Evolutionary conservation across 2,888 invertebrate species (phyloP).

Genomic region (Eristalis intricaria): DNA sequence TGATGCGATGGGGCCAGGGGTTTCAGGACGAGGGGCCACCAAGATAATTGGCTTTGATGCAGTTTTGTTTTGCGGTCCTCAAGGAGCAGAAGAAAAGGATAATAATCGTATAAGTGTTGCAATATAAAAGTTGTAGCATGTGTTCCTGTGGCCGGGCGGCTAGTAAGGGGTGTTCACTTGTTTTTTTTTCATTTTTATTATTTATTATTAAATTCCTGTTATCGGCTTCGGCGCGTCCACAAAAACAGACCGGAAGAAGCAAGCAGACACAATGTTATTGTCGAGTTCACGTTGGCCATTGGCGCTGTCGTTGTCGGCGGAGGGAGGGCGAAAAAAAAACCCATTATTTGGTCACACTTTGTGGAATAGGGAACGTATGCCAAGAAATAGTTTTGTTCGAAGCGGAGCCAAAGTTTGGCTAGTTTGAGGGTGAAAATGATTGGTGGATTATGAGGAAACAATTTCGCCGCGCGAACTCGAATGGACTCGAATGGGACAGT

Average conservation of each 20-base stretch:
- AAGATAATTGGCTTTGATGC: constrained; percentile 68
- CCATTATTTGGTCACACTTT: constrained; percentile 69
- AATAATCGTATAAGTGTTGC: constrained; percentile 70
- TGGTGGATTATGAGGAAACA: constrained; percentile 34
- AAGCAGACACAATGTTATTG: neutral
- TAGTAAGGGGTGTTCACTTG: neutral
- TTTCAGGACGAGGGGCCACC: too few species aligned
- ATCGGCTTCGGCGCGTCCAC: constrained; percentile 23
- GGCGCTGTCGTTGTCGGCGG: neutral
- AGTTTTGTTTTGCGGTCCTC: constrained; percentile 64
- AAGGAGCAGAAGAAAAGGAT: constrained; percentile 49
- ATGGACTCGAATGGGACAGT: constrained; percentile 23
- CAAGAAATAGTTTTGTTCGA: constrained; percentile 36
- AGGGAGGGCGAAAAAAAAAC: constrained; percentile 13
- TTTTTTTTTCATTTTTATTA: constrained; percentile 29
- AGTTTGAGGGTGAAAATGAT: constrained; percentile 5
- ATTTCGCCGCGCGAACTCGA: constrained; percentile 43
- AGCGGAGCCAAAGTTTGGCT: neutral
- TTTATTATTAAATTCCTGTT: constrained; percentile 68
- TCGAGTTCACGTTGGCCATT: neutral
- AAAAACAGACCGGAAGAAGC: constrained; percentile 16
- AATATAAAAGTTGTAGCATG: constrained; percentile 60
- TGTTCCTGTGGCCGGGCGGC: constrained; percentile 30
- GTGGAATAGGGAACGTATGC: constrained; percentile 57
- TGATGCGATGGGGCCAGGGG: too few species aligned